phyloP scores from a whole-genome alignment of 2,797 vertebrate genomes.

The Falco berigora region DNA sequence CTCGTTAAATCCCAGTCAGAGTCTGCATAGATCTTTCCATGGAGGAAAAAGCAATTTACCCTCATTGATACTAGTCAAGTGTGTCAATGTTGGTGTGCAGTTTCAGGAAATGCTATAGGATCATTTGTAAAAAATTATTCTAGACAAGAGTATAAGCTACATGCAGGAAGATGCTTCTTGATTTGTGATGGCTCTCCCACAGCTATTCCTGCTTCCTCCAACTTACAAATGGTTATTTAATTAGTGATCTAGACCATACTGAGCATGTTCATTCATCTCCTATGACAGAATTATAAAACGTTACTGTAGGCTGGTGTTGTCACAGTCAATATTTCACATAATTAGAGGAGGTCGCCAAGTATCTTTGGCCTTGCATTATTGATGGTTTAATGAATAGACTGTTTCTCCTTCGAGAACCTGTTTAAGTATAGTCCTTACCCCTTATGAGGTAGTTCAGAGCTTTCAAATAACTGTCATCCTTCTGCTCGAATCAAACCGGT shows the following conservation, averaged over 20 bases:
- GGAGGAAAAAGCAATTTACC: neutral
- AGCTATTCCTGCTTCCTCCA: neutral
- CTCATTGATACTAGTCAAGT: neutral
- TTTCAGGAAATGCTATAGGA: neutral
- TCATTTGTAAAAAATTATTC: neutral
- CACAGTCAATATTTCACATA: slow-evolving; percentile 1
- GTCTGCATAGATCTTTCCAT: neutral
- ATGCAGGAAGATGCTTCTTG: neutral
- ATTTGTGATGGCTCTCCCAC: neutral
- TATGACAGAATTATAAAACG: neutral
- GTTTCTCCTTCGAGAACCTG: slow-evolving; percentile 6
- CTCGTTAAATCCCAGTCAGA: neutral
- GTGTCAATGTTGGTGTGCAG: neutral
- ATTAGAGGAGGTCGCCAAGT: neutral
- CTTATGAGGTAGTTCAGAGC: neutral
- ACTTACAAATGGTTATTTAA: neutral
- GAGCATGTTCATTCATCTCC: neutral
- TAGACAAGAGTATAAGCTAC: neutral
- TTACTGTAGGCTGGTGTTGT: neutral
- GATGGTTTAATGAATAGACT: slow-evolving; percentile 2
- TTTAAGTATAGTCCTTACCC: neutral
- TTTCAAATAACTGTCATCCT: neutral
- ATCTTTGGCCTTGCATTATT: slow-evolving; percentile 17
- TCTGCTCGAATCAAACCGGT: neutral
- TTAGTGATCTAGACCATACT: neutral